Conservation (phyloP, 1,140 invertebrate species). For the Mactra quadrangularis region DNA sequence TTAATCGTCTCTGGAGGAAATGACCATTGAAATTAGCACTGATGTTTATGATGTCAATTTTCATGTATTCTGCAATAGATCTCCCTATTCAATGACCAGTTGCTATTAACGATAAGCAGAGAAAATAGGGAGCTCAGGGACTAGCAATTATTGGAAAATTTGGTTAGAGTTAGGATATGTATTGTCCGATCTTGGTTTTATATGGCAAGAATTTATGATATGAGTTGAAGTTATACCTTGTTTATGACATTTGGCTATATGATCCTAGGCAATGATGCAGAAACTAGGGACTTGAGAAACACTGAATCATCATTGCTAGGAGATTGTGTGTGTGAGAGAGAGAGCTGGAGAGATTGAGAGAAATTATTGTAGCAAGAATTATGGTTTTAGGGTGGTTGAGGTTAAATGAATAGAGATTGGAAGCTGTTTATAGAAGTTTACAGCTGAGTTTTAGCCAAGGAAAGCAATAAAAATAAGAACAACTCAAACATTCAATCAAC, state of each 20-base stretch:
- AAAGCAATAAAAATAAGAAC: constrained; percentile 22
- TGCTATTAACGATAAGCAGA: neutral
- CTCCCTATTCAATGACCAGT: constrained; percentile 1
- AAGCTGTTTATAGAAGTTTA: constrained; percentile 28
- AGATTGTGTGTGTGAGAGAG: too few species aligned
- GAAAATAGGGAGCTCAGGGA: constrained; percentile 31
- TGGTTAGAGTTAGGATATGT: constrained; percentile 24
- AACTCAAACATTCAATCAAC: constrained; percentile 9
- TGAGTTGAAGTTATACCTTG: constrained; percentile 36
- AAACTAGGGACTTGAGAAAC: too few species aligned
- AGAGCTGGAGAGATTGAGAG: constrained; percentile 5
- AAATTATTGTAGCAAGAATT: constrained; percentile 29
- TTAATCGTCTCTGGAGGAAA: constrained; percentile 56
- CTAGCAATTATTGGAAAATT: constrained; percentile 46
- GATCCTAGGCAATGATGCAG: constrained; percentile 16
- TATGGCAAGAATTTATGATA: constrained; percentile 30
- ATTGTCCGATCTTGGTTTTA: constrained; percentile 44
- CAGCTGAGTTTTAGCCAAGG: constrained; percentile 4
- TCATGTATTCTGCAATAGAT: constrained; percentile 43
- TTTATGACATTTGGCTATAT: constrained; percentile 46
- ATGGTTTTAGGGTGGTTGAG: constrained; percentile 38
- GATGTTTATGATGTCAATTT: constrained; percentile 54
- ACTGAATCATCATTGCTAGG: constrained; percentile 54
- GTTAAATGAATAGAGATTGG: constrained; percentile 61
- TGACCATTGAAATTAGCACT: constrained; percentile 46